Evolutionary conservation across 2,888 invertebrate genomes (phyloP).

Genomic region (Protophormia terraenovae): DNA sequence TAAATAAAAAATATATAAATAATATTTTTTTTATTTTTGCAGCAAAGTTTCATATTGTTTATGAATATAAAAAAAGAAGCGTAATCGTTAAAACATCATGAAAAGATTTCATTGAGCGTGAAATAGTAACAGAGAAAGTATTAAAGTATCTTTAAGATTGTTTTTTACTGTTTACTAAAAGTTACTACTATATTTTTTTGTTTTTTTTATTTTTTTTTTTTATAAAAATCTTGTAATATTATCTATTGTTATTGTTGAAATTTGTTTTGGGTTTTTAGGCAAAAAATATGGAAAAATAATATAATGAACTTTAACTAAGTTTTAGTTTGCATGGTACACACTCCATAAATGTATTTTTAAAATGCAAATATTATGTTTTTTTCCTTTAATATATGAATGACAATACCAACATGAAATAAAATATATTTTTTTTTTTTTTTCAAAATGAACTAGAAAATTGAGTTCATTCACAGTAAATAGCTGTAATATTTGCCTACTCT

Average conservation of each 20-base stretch:
- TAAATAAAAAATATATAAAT: constrained; percentile 24
- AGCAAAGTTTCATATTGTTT: too few species aligned
- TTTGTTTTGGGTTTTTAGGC: constrained; percentile 38
- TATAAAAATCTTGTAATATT: not conserved
- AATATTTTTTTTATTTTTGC: not conserved
- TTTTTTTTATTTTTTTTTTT: constrained; percentile 2
- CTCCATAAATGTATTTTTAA: too few species aligned
- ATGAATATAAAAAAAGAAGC: constrained; percentile 24
- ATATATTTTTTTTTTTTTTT: too few species aligned
- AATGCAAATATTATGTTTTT: too few species aligned
- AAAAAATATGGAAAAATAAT: too few species aligned
- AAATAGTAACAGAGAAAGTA: constrained; percentile 80
- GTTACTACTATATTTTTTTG: not conserved
- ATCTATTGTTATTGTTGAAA: not conserved
- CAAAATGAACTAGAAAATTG: too few species aligned
- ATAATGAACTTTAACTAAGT: too few species aligned
- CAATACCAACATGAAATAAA: too few species aligned
- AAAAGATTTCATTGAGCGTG: constrained; percentile 79
- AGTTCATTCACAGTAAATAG: too few species aligned
- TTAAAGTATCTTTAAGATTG: constrained; percentile 44
- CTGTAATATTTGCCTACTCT: too few species aligned
- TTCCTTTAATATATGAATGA: too few species aligned
- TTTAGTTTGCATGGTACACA: too few species aligned
- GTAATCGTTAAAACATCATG: constrained; percentile 70
- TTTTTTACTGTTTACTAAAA: not conserved